Conservation (phyloP, 2,113 vertebrate genomes). For the Todiramphus saurophagus region DNA sequence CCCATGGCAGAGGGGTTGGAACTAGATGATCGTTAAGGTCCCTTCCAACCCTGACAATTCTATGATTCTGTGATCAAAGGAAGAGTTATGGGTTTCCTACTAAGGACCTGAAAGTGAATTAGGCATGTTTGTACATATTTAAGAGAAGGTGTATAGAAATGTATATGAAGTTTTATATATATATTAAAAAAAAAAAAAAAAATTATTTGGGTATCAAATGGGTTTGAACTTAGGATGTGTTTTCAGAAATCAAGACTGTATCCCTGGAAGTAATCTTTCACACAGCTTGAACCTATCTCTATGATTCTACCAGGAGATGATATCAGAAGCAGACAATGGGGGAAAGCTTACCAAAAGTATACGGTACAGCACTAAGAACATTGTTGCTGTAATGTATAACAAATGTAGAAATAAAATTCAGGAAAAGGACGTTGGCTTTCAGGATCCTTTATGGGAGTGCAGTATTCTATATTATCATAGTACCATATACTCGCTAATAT, state of each 20-base stretch:
- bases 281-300: not conserved
- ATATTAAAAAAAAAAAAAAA: not conserved
- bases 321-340: not conserved
- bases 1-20: too few species aligned
- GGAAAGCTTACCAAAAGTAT: not conserved
- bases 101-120: not conserved
- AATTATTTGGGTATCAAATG: not conserved
- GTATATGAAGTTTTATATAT: not conserved
- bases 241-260: not conserved
- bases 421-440: not conserved
- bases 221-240: not conserved
- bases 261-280: not conserved
- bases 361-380: not conserved
- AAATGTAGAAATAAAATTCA: not conserved
- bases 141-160: not conserved
- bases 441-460: not conserved
- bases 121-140: not conserved
- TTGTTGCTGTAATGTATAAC: not conserved
- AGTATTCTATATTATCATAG: not conserved
- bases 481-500: not conserved
- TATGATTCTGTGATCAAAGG: not conserved
- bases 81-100: not conserved
- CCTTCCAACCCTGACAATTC: too few species aligned
- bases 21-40: too few species aligned
- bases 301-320: not conserved